Conservation (phyloP, 2,797 vertebrate genomes). For the Pipistrellus pipistrellus region DNA sequence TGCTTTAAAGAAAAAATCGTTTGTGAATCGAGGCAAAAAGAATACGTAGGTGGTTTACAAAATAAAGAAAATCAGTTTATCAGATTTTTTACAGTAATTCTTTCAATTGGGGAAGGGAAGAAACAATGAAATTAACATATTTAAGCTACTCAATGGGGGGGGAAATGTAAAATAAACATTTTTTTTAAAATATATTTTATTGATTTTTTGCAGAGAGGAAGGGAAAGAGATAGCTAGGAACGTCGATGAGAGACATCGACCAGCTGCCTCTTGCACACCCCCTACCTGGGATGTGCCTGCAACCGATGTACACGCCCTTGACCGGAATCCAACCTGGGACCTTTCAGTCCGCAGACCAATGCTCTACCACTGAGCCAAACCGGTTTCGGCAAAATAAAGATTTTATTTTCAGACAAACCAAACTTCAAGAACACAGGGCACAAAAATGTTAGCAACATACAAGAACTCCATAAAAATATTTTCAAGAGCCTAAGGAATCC, state of each 20-base stretch:
- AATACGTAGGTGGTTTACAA: neutral
- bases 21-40: neutral
- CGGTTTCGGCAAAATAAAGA: neutral
- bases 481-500: neutral
- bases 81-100: neutral
- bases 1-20: neutral
- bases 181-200: neutral
- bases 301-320: too few species aligned
- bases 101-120: neutral
- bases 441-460: neutral
- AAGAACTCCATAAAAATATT: neutral
- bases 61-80: neutral
- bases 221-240: too few species aligned
- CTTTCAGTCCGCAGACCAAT: too few species aligned
- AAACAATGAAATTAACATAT: neutral
- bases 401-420: slow-evolving; percentile 1
- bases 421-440: neutral
- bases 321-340: too few species aligned
- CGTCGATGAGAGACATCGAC: too few species aligned
- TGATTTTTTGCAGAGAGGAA: too few species aligned
- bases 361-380: too few species aligned
- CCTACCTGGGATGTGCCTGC: too few species aligned
- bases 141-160: slow-evolving; percentile 14
- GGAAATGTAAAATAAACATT: neutral
- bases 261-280: too few species aligned